Evolutionary conservation across 1,140 invertebrate genomes (phyloP), one percentile per base, ranked within the genome.

Genomic region (Aradophagus sp.): DNA sequence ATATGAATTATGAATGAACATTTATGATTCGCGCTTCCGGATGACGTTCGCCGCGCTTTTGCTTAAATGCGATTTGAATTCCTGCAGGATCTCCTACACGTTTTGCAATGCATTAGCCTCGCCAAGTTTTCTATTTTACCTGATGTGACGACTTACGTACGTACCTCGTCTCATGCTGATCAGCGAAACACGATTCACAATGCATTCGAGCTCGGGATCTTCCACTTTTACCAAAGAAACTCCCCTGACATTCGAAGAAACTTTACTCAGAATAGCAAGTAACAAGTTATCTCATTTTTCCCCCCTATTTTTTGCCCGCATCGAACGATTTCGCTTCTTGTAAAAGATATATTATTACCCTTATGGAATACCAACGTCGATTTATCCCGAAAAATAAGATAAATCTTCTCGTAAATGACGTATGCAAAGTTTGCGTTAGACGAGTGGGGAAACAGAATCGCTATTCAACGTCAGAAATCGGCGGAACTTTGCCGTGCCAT

Each of bases 1-100:
- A 63, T 56, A 74, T 77, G 72, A 77, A 77, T 77, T 77, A 77
- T 74, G 75, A 73, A 77, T 77, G 72, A 74, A 77, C 62, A 63
- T 73, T 63, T 73, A 77, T 73, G 69, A 76, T 72, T 70, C 65
- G 65, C 58, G 59, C 52, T 61, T 62, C 56, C 36, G 45, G 50
- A 67, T 65, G 72, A 67, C 72, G 68, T 65, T 77, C 59, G 62
- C 53, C 65, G 38, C 63, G 68, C 72, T 67, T 74, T 74, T 73
- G 61, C 65, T 67, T 77, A 73, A 69, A 77, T 74, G 69, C 48
- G 65, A 77, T 77, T 77, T 77, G 62, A 77, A 77, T 77, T 73
- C 66, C 55, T 55, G 31, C 32, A 44, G 53, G 59, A 69, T 66
- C 45, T 39, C 13, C 39, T 48, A 56, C 56, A 62, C 45, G 61